Evolutionary conservation across 2,797 vertebrate species (phyloP), one percentile per base, ranked within the genome.

Genomic region (Coccyzus lansbergi): DNA sequence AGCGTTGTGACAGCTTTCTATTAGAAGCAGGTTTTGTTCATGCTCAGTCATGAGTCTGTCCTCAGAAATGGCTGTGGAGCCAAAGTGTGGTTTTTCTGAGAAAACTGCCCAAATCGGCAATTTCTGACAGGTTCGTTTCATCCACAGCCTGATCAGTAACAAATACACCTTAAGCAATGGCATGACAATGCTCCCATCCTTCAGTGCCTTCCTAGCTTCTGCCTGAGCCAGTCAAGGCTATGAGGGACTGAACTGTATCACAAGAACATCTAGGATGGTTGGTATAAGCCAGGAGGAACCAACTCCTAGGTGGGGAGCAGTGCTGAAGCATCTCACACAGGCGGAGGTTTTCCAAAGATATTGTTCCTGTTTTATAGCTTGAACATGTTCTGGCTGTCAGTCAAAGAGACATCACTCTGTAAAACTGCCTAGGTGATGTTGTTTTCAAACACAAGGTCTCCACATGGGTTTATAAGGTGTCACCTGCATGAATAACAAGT

Each of bases 381-480:
- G 42, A 92, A 95, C 92, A 94, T 79, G 90, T 94, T 92, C 84
- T 16, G 69, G 18, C 65, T 84, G 77, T 96, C 96, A 86, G 38
- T 95, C 96, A 92, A 93, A 90, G 49, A 38, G 83, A 71, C 40
- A 63, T 52, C 95, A 96, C 92, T 92, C 93, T 59, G 85, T 97
- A 97, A 97, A 97, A 93, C 97, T 93, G 64, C 55, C 51, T 0
- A 0, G 55, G 75, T 60, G 31, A 64, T 64, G 69, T 53, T 2
- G 82, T 7, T 55, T 63, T 84, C 51, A 38, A 71, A 42, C 28
- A 55, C 1, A 4, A 88, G 76, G 63, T 83, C 89, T 53, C 53
- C 49, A 67, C 67, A 94, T 88, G 96, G 93, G 81, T 97, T 97
- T 97, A 97, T 0, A 92, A 97, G 96, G 96, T 95, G 96, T 62